phyloP scores from a whole-genome alignment of 2,888 invertebrate species.

The Eledona agricola region DNA sequence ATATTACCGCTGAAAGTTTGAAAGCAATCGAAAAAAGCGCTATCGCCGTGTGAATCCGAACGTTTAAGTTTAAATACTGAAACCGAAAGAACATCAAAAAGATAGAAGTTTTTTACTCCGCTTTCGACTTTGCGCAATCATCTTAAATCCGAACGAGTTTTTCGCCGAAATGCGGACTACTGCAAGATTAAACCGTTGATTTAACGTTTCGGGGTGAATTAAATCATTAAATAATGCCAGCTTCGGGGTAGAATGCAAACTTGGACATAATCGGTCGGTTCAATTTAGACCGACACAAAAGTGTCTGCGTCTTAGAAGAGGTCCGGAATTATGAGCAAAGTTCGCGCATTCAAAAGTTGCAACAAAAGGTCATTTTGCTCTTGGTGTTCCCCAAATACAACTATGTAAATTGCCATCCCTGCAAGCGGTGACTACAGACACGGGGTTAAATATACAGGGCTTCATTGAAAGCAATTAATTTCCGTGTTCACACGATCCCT shows the following conservation, averaged over 20 bases:
- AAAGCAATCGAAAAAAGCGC: slow-evolving; percentile 35
- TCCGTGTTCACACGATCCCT: slow-evolving; percentile 36
- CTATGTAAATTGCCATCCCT: slow-evolving; percentile 34
- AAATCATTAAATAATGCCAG: slow-evolving; percentile 26
- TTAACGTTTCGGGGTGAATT: slow-evolving; percentile 20
- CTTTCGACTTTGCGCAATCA: slow-evolving; percentile 32
- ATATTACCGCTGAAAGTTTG: slow-evolving; percentile 38
- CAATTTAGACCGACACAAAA: slow-evolving; percentile 31
- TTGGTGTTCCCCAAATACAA: slow-evolving; percentile 33
- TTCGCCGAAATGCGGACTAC: slow-evolving; percentile 39
- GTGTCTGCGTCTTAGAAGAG: slow-evolving; percentile 27
- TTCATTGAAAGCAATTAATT: slow-evolving; percentile 41
- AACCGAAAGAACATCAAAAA: slow-evolving; percentile 44
- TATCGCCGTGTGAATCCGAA: slow-evolving; percentile 36
- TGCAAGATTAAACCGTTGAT: slow-evolving; percentile 30
- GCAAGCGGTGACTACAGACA: slow-evolving; percentile 19
- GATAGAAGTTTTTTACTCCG: slow-evolving; percentile 42
- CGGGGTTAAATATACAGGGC: slow-evolving; percentile 37
- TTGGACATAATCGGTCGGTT: slow-evolving; percentile 34
- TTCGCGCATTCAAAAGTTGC: slow-evolving; percentile 34
- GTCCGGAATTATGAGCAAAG: slow-evolving; percentile 35
- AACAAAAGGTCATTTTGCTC: slow-evolving; percentile 36
- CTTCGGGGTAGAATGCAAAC: slow-evolving; percentile 28
- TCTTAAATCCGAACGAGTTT: slow-evolving; percentile 41
- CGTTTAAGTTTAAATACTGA: slow-evolving; percentile 41